Evolutionary conservation across 2,113 vertebrate genomes (phyloP), one percentile per base, ranked within the genome.

Genomic region (Sciurus niger): DNA sequence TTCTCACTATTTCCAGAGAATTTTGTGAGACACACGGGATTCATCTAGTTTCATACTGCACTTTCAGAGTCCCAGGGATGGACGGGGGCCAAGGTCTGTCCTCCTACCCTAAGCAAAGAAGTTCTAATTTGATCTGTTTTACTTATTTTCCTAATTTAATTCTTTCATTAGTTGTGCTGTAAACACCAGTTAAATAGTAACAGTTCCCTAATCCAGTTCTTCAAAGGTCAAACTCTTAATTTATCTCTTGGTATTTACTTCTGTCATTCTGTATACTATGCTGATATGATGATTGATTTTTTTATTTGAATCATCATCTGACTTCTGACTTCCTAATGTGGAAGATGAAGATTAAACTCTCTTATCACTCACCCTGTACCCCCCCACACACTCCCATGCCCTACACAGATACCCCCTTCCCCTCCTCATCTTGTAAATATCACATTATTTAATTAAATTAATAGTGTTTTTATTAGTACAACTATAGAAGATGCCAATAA

Each of bases 101-200:
- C 43, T 82, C 89, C 24, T 16, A 24, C 9, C 53, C 73, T 51
- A 34, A 14, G 43, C 58, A 89, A 70, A 65, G 28, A 14, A 20
- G 58, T 86, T 94, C 43, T 28, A 55, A 68, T 67, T 88, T 60
- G 46, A 87, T 77, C 43, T 65, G 30, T 48, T 76, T 78, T 46
- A 17, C 7, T 90, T 76, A 63, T 68, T 95, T 93, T 80, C 78
- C 68, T 91, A 32, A 94, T 93, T 91, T 43, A 68, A 83, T 89
- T 82, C 34, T 84, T 80, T 67, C 55, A 58, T 84, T 60, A 55
- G 46, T 80, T 65, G 63, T 70, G 79, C 22, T n/a, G 34, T 90
- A 79, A 92, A 63, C 37, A 74, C 53, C 28, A 32, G 63, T 92
- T 74, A 82, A 74, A 43, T 18, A 70, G 34, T 77, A 89, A 46